A percentile compares a stretch with the other conserved stretches of the same genome.
These are phyloP conservation scores for Anabas testudineus DNA, from an alignment of 2,797 vertebrate genomes.

Conservation along the genomic window DNA sequence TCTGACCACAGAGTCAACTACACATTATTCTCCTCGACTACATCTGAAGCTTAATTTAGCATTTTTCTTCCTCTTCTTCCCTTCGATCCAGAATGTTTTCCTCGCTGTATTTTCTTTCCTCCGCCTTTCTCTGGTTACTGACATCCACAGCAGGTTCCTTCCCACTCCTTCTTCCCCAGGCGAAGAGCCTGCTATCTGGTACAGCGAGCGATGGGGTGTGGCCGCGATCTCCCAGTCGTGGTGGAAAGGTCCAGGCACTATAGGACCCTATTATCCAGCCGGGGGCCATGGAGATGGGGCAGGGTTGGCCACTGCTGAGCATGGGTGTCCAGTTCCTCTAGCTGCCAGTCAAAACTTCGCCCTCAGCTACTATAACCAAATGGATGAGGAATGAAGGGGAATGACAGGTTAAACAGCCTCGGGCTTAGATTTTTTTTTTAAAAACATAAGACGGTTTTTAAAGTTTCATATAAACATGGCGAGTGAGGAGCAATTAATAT, in stretches of 20 bases:
- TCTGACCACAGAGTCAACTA: slow-evolving; percentile 48
- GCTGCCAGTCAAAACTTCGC: slow-evolving; percentile 83
- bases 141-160: slow-evolving; percentile 79
- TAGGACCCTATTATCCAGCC: slow-evolving; percentile 76
- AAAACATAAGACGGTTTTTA: slow-evolving; percentile 43
- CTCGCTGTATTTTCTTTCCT: slow-evolving; percentile 19
- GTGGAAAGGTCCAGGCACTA: slow-evolving; percentile 78
- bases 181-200: slow-evolving; percentile 73
- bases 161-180: slow-evolving; percentile 76
- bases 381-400: slow-evolving; percentile 66
- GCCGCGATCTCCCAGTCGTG: slow-evolving; percentile 68
- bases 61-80: slow-evolving; percentile 23
- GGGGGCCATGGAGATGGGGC: slow-evolving; percentile 77
- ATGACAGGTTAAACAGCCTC: slow-evolving; percentile 80
- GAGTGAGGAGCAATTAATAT: slow-evolving; percentile 41
- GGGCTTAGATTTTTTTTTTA: slow-evolving; percentile 52
- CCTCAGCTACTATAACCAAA: slow-evolving; percentile 77
- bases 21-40: slow-evolving; percentile 38
- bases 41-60: slow-evolving; percentile 63
- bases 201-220: slow-evolving; percentile 62
- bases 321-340: slow-evolving; percentile 81
- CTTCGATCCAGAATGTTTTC: slow-evolving; percentile 62
- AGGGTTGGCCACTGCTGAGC: slow-evolving; percentile 78
- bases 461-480: slow-evolving; percentile 49
- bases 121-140: slow-evolving; percentile 71